Conservation (phyloP, 2,888 invertebrate species). For the Ichneumon xanthorius region DNA sequence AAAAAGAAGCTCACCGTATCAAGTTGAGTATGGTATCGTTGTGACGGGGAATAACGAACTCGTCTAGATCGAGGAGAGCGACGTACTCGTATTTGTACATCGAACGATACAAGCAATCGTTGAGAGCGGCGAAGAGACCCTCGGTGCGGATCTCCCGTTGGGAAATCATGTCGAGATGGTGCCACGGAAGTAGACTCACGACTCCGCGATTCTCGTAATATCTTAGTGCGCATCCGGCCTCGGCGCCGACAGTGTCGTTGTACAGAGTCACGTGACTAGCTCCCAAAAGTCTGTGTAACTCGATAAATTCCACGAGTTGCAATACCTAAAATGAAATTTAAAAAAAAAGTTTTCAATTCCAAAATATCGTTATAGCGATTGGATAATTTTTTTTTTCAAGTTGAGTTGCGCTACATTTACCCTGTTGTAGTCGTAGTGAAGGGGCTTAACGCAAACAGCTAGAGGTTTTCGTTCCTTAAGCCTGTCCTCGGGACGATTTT, state of each 20-base stretch:
- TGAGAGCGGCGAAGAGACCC: slow-evolving; percentile 95
- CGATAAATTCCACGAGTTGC: slow-evolving; percentile 95
- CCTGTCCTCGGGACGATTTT: slow-evolving; percentile 86
- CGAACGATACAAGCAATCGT: slow-evolving; percentile 96
- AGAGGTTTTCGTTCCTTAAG: slow-evolving; percentile 86
- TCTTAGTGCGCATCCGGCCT: slow-evolving; percentile 91
- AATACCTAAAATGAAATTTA: slow-evolving; percentile 86
- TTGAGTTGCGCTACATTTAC: slow-evolving; percentile 77
- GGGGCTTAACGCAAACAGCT: slow-evolving; percentile 95
- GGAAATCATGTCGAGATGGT: slow-evolving; percentile 92
- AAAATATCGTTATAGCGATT: not conserved
- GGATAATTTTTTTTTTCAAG: not conserved
- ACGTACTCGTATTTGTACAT: slow-evolving; percentile 94
- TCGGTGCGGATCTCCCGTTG: slow-evolving; percentile 97
- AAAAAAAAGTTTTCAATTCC: not conserved
- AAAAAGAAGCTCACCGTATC: slow-evolving; percentile 85
- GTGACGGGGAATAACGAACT: slow-evolving; percentile 93
- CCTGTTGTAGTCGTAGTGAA: slow-evolving; percentile 95
- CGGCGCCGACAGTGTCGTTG: slow-evolving; percentile 93
- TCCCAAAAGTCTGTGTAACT: slow-evolving; percentile 93
- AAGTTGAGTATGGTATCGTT: slow-evolving; percentile 92
- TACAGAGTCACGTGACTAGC: slow-evolving; percentile 96
- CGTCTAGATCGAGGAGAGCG: slow-evolving; percentile 95
- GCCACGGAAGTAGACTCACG: slow-evolving; percentile 92
- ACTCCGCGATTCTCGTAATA: slow-evolving; percentile 88